Percentiles rank a stretch among this genome's conserved stretches.
phyloP scores from a whole-genome alignment of 64 coral and sea anemone genomes.

The Dendrophyllia cribrosa region DNA sequence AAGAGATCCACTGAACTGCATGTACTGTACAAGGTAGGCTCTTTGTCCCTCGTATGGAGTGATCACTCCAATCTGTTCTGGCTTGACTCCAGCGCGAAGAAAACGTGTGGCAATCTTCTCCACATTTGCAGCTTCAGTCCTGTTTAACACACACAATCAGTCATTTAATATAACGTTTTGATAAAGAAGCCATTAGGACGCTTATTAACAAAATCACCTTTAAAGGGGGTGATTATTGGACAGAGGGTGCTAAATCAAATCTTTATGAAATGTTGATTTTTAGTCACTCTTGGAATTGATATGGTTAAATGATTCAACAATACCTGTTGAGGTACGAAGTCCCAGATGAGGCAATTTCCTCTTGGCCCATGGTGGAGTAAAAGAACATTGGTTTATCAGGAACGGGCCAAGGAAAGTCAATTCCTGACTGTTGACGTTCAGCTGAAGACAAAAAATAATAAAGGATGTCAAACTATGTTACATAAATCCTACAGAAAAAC shows the following conservation, averaged over 20 bases:
- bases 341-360: slow-evolving; percentile 99
- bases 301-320: background rate
- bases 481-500: no score
- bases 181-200: background rate
- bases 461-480: no score
- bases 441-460: slow-evolving; percentile 36
- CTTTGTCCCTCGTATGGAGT: slow-evolving; percentile 98
- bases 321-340: slow-evolving; percentile 99
- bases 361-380: slow-evolving; percentile 95
- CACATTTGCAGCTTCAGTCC: slow-evolving; percentile 98
- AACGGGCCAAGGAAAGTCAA: slow-evolving; percentile 99
- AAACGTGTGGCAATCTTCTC: slow-evolving; percentile 98
- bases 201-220: no score
- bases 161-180: background rate
- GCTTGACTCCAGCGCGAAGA: slow-evolving; percentile 94
- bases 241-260: no score
- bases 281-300: background rate
- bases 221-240: no score
- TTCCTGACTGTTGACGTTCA: slow-evolving; percentile 92
- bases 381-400: slow-evolving; percentile 98
- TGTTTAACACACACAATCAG: slow-evolving; percentile 2
- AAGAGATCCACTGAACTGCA: slow-evolving; percentile 99
- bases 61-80: slow-evolving; percentile 98
- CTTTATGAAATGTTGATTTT: background rate
- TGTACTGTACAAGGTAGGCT: slow-evolving; percentile 99